Conservation (phyloP, 1,140 invertebrate species). For the Hormaphis cornu region DNA sequence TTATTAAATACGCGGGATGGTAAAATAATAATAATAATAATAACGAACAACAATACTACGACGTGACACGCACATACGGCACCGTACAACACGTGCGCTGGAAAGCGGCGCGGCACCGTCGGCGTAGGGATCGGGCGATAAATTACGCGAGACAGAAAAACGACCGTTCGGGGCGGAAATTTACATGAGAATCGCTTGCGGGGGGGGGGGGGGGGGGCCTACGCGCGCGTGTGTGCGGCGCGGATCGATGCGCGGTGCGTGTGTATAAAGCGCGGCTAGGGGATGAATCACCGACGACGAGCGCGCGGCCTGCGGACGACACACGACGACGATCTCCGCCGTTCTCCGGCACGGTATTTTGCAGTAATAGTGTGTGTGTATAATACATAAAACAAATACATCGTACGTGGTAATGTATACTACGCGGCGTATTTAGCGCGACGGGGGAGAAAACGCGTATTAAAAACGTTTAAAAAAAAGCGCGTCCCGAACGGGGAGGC, state of each 20-base stretch:
- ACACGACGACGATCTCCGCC: not conserved
- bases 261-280: constrained; percentile 8
- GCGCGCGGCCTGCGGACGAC: no score
- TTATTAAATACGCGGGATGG: no score
- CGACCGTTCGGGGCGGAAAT: constrained; percentile 22
- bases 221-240: not conserved
- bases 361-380: no score
- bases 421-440: not conserved
- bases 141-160: no score
- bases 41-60: no score
- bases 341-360: not conserved
- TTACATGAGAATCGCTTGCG: constrained; percentile 22
- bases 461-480: no score
- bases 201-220: not conserved
- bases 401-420: not conserved
- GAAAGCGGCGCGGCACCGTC: no score
- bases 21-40: no score
- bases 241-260: not conserved
- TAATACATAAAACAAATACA: no score
- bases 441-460: no score
- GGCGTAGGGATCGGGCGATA: not conserved
- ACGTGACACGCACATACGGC: no score
- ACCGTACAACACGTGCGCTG: no score
- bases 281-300: constrained; percentile 15
- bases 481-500: not conserved